These are phyloP conservation scores for Oligia fasciuncula DNA, from an alignment of 2,888 invertebrate species.

Conservation along the genomic window DNA sequence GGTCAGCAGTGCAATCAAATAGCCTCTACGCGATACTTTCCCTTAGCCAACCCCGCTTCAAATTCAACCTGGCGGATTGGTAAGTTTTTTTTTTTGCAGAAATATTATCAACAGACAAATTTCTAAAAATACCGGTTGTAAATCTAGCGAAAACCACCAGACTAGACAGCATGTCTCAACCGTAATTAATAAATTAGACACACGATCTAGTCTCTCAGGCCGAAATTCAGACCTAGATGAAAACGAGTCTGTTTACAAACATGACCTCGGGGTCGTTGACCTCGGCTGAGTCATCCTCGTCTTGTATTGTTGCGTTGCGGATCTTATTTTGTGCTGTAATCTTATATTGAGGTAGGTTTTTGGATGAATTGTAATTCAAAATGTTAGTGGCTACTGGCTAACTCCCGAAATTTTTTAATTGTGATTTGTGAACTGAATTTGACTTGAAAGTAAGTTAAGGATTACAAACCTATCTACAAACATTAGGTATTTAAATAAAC, in stretches of 20 bases:
- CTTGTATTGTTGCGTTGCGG: constrained; percentile 36
- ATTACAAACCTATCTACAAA: neutral
- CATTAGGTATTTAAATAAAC: too few relatives aligned
- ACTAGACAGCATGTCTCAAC: constrained; percentile 35
- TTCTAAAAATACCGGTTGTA: neutral
- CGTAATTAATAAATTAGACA: constrained; percentile 40
- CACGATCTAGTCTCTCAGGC: constrained; percentile 38
- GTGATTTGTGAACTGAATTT: neutral
- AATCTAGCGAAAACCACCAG: neutral
- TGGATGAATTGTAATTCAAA: neutral
- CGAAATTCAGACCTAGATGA: constrained; percentile 51
- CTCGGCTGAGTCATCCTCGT: constrained; percentile 56
- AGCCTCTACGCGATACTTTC: neutral
- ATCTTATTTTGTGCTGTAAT: constrained; percentile 24
- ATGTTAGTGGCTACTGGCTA: neutral
- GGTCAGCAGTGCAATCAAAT: neutral
- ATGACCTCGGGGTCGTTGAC: constrained; percentile 61
- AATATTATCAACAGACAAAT: neutral
- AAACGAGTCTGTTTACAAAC: constrained; percentile 61
- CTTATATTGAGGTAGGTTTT: constrained; percentile 33
- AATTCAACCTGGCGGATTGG: neutral
- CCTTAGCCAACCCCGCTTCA: neutral
- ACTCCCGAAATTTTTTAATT: neutral
- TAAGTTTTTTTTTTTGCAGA: neutral
- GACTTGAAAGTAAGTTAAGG: neutral